Conservation (phyloP, 2,888 invertebrate genomes). For the Cantharis flavilabris region DNA sequence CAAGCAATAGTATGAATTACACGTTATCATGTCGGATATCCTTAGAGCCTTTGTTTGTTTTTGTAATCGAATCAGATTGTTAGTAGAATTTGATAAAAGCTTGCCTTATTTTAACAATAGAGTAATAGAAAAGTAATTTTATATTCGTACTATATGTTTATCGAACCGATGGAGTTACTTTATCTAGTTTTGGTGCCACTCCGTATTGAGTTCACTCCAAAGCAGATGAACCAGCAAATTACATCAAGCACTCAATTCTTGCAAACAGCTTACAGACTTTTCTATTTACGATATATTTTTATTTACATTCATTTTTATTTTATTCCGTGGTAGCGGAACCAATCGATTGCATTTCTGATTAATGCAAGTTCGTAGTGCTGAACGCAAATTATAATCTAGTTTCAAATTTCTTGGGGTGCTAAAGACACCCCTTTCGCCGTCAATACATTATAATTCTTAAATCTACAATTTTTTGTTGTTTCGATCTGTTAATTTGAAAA, state of each 20-base stretch:
- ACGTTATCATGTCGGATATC: neutral
- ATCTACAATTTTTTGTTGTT: neutral
- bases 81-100: neutral
- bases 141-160: neutral
- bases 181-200: slow-evolving; percentile 18
- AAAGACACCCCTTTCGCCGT: neutral
- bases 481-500: slow-evolving; percentile 3
- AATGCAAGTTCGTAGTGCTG: neutral
- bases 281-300: slow-evolving; percentile 5
- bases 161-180: slow-evolving; percentile 3
- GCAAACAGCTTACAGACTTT: slow-evolving; percentile 30
- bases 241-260: slow-evolving; percentile 35
- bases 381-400: neutral
- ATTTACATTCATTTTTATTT: neutral
- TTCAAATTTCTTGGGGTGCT: neutral
- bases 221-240: slow-evolving; percentile 34
- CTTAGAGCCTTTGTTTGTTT: neutral
- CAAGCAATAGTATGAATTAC: neutral
- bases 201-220: slow-evolving; percentile 27
- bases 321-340: neutral
- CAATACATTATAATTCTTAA: neutral
- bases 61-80: neutral
- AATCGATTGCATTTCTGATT: neutral
- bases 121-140: neutral
- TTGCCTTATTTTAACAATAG: neutral